phyloP scores from a whole-genome alignment of 1,140 invertebrate genomes.

The Megalopta genalis region DNA sequence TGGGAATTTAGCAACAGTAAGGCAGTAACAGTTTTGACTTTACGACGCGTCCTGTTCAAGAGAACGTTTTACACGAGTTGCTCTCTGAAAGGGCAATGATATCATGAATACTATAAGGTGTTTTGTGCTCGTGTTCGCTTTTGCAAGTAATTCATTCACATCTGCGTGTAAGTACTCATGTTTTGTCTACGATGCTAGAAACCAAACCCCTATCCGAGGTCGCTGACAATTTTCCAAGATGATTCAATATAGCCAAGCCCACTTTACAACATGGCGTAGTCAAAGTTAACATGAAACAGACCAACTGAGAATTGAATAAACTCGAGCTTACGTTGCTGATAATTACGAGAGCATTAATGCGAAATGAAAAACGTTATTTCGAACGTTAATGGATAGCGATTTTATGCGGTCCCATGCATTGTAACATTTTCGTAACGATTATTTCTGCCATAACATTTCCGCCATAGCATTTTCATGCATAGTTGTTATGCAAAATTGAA shows the following conservation, averaged over 20 bases:
- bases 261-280: conserved; percentile 68
- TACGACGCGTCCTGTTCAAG: conserved; percentile 19
- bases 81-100: conserved; percentile 64
- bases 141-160: conserved; percentile 53
- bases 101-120: conserved; percentile 68
- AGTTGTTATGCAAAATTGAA: conserved; percentile 6
- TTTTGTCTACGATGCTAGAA: background rate
- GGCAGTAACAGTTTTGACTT: background rate
- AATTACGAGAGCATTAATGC: background rate
- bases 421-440: background rate
- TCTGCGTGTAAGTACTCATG: conserved; percentile 69
- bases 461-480: background rate
- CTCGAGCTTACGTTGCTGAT: background rate
- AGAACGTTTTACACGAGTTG: conserved; percentile 8
- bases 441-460: background rate
- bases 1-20: conserved; percentile 44
- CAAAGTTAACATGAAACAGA: conserved; percentile 10
- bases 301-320: background rate
- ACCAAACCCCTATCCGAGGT: background rate
- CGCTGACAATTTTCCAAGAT: conserved; percentile 47
- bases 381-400: background rate
- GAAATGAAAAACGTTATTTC: background rate
- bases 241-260: conserved; percentile 70
- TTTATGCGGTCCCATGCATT: background rate
- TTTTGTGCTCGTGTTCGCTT: conserved; percentile 60